Evolutionary conservation across 2,797 vertebrate genomes (phyloP), one percentile per base, ranked within the genome.

Genomic region (Silurus aristotelis): DNA sequence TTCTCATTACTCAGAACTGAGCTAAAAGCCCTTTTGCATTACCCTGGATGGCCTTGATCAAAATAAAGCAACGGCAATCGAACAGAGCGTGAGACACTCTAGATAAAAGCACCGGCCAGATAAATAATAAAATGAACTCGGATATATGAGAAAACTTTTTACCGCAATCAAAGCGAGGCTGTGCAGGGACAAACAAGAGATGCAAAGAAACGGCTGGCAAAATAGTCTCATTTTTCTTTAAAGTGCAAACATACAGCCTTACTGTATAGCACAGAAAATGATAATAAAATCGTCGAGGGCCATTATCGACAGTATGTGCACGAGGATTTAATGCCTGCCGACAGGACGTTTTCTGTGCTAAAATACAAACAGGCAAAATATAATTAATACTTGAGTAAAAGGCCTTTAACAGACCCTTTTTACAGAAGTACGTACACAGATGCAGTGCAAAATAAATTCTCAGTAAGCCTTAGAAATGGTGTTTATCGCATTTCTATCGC

Each of bases 81-180:
- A 56, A 56, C 64, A 88, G 64, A 72, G 63, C 84, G 73, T 22
- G 56, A 75, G 73, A 84, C 85, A 80, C 88, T 90, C 77, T 27
- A 60, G 76, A 83, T 87, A 83, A 84, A 88, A 89, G 87, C 89
- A 87, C 60, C 80, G 61, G 22, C 48, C 22, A 76, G 83, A 88
- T 83, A 85, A 85, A 86, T 89, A 88, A 88, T 85, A 68, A 66
- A 77, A 85, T 86, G 77, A 77, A 82, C 27, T 27, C 27, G n/a
- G 82, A 60, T n/a, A 52, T 48, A 67, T 81, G 76, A 82, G 56
- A 82, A 80, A 84, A 82, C 76, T 22, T 83, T 58, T 63, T 68
- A 6, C 20, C 19, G 80, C 85, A 83, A 89, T 87, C 83, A 87
- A 83, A 80, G 80, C 70, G 83, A 68, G 80, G 72, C 27, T 17